Evolutionary conservation across 2,113 vertebrate genomes (phyloP).

Genomic region (human): DNA sequence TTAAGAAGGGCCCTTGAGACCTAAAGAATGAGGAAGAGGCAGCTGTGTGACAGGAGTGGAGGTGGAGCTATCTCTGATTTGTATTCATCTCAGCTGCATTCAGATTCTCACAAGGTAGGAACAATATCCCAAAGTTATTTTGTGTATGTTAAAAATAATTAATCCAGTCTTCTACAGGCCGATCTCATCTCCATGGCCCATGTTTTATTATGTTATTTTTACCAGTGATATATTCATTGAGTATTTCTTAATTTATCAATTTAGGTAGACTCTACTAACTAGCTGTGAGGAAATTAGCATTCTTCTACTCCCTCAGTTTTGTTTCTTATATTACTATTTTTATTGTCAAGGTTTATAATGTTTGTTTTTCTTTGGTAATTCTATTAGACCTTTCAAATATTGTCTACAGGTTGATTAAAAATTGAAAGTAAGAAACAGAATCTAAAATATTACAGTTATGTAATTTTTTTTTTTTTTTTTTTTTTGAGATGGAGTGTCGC

Average conservation of each 20-base stretch:
- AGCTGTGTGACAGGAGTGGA: not conserved
- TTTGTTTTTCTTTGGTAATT: not conserved
- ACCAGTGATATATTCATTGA: not conserved
- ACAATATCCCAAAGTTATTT: not conserved
- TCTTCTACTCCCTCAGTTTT: not conserved
- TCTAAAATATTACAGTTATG: not conserved
- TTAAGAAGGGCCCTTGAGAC: not conserved
- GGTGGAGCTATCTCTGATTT: no score
- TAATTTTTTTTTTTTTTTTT: no score
- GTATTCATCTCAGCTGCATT: not conserved
- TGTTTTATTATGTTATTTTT: not conserved
- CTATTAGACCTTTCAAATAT: not conserved
- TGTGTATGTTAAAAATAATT: no score
- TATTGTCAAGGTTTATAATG: not conserved
- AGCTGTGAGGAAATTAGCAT: not conserved
- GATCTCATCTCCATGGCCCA: not conserved
- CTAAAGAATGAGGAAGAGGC: not conserved
- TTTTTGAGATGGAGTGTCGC: no score
- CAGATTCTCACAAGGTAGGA: no score
- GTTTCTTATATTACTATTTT: not conserved
- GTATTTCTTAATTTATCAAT: not conserved
- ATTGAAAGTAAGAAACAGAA: not conserved
- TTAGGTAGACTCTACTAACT: not conserved
- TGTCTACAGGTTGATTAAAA: not conserved
- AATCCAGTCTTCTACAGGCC: not conserved